phyloP scores from a whole-genome alignment of 2,888 invertebrate genomes.

The Eupithecia dodoneata region DNA sequence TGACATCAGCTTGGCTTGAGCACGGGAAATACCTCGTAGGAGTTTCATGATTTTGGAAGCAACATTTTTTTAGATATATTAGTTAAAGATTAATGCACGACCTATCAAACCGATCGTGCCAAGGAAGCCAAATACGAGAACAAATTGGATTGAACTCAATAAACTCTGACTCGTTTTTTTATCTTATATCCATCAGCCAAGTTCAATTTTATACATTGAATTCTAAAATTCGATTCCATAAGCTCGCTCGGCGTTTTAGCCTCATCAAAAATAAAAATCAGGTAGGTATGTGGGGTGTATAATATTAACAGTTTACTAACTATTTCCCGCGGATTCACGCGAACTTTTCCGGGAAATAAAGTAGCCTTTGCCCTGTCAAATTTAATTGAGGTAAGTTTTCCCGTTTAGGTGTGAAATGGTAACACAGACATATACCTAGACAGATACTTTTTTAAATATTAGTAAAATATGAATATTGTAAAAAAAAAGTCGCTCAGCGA shows the following conservation, averaged over 20 bases:
- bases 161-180: background rate
- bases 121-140: background rate
- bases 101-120: background rate
- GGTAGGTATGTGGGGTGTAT: background rate
- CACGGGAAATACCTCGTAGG: constrained; percentile 4
- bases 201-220: background rate
- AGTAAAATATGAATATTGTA: no score
- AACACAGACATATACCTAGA: no score
- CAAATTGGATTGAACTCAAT: background rate
- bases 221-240: background rate
- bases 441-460: no score
- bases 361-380: no score
- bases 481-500: no score
- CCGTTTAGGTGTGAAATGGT: no score
- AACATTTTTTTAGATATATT: no score
- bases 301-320: background rate
- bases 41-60: background rate
- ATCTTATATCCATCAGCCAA: background rate
- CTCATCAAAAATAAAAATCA: background rate
- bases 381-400: no score
- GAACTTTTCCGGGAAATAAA: no score
- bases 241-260: background rate
- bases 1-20: constrained; percentile 53
- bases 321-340: no score
- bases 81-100: background rate